phyloP scores from a whole-genome alignment of 2,888 invertebrate species.

The Melipona beecheii region DNA sequence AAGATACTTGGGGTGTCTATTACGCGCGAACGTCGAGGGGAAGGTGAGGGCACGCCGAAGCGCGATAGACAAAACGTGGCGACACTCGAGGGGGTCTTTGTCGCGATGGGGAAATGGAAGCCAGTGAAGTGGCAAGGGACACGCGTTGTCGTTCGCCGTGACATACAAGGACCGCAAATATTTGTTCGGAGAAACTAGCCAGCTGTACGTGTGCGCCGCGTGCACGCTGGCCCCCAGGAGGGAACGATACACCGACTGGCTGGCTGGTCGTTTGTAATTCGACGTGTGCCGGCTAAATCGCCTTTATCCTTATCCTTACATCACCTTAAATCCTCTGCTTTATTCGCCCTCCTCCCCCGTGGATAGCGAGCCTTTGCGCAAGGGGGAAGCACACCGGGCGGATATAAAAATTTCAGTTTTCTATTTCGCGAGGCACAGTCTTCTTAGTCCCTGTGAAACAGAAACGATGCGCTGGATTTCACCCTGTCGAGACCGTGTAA shows the following conservation, averaged over 20 bases:
- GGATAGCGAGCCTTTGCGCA: background rate
- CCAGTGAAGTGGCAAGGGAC: conserved; percentile 49
- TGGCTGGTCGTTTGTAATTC: conserved; percentile 56
- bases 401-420: conserved; percentile 58
- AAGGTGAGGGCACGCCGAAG: background rate
- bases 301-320: conserved; percentile 67
- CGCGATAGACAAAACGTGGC: conserved; percentile 36
- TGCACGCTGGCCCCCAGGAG: conserved; percentile 4
- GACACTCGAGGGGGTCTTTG: conserved; percentile 45
- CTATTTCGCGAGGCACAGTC: conserved; percentile 31
- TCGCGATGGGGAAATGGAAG: conserved; percentile 35
- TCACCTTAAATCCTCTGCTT: conserved; percentile 59
- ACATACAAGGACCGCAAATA: conserved; percentile 57
- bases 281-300: conserved; percentile 49
- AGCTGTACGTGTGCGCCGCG: background rate
- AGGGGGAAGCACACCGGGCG: background rate
- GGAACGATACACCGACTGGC: conserved; percentile 26
- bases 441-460: background rate
- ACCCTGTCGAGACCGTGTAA: background rate
- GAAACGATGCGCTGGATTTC: conserved; percentile 22
- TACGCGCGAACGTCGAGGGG: background rate
- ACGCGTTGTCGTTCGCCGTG: conserved; percentile 45
- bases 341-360: conserved; percentile 54
- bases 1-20: background rate
- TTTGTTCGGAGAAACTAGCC: conserved; percentile 49